Conservation (phyloP, 2,888 invertebrate genomes). For the Noctua pronuba region DNA sequence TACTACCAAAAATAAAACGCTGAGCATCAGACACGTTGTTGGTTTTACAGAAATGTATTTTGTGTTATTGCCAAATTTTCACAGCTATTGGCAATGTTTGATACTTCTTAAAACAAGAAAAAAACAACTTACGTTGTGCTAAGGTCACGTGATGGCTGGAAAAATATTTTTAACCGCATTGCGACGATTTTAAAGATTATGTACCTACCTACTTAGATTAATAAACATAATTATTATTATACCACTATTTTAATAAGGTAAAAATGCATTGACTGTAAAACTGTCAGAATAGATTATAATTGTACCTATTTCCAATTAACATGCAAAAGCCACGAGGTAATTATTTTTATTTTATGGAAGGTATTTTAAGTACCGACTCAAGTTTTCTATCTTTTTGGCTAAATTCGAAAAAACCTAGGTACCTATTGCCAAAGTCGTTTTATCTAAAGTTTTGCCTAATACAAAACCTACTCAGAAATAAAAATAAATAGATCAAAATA, state of each 20-base stretch:
- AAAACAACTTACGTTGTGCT: not conserved
- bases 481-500: not conserved
- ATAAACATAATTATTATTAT: not conserved
- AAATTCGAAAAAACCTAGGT: not conserved
- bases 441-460: not conserved
- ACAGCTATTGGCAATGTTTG: conserved; percentile 37
- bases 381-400: not conserved
- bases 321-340: too few relatives aligned
- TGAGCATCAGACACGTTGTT: not conserved
- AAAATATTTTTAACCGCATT: conserved; percentile 40
- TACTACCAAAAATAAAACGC: not conserved
- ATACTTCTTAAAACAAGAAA: not conserved
- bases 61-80: conserved; percentile 42
- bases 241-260: not conserved
- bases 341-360: conserved; percentile 6
- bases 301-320: not conserved
- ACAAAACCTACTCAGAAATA: not conserved
- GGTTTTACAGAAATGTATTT: not conserved
- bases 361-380: too few relatives aligned
- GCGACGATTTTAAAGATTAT: conserved; percentile 25
- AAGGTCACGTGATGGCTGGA: conserved; percentile 7
- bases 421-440: not conserved
- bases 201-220: not conserved
- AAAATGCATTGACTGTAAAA: not conserved
- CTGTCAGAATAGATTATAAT: not conserved